These are phyloP conservation scores for Amphimedon queenslandica DNA, from an alignment of 37 sponge, comb jelly and placozoan genomes.

Conservation along the genomic window DNA sequence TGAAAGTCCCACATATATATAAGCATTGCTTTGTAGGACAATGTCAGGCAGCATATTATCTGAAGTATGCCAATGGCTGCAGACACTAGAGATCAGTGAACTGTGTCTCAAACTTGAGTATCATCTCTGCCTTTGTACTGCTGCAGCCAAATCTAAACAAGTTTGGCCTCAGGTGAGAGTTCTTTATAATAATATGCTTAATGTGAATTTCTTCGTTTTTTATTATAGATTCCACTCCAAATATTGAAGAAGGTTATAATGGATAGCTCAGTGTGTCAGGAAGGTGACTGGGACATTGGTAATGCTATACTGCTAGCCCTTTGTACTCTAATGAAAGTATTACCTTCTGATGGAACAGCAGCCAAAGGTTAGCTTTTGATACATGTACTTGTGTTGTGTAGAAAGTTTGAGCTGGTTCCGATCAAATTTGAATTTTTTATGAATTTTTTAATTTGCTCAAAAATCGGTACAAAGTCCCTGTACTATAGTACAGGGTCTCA, in stretches of 20 bases:
- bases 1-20: too few relatives aligned
- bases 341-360: too few relatives aligned
- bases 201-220: not conserved
- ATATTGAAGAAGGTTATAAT: conserved; percentile 19
- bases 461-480: too few relatives aligned
- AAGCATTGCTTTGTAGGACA: not conserved
- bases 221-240: conserved; percentile 16
- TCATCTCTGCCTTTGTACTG: not conserved
- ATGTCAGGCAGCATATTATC: not conserved
- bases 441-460: too few relatives aligned
- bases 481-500: too few relatives aligned
- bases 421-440: too few relatives aligned
- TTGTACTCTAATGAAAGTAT: conserved; percentile 16
- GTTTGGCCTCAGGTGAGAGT: not conserved
- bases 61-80: not conserved
- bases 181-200: not conserved
- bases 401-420: too few relatives aligned
- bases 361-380: too few relatives aligned
- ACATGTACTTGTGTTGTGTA: too few relatives aligned
- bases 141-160: not conserved
- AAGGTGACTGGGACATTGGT: conserved; percentile 43
- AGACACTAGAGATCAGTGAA: not conserved
- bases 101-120: not conserved
- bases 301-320: conserved; percentile 33
- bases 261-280: conserved; percentile 20